Conservation (phyloP, 2,797 vertebrate species). For the Pteropus rufus region DNA sequence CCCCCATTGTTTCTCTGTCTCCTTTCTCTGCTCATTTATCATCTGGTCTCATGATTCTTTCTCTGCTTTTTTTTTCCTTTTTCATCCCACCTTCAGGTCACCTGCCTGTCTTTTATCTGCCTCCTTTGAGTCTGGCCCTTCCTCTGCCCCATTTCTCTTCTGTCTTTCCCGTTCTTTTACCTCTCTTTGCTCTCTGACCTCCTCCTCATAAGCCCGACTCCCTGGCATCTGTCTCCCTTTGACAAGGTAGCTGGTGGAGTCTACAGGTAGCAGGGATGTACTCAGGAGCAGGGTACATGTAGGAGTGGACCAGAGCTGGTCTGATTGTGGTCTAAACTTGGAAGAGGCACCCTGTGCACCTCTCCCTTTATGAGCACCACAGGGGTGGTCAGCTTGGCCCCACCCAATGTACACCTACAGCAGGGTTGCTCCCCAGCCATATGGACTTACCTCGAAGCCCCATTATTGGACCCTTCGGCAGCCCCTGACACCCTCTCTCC, state of each 20-base stretch:
- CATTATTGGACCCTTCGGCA: background rate
- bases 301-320: no score
- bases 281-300: background rate
- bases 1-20: accelerated
- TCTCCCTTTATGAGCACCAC: background rate
- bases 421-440: background rate
- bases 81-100: background rate
- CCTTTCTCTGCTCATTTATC: background rate
- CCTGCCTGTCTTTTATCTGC: background rate
- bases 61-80: background rate
- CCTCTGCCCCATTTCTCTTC: background rate
- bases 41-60: background rate
- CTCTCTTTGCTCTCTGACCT: background rate
- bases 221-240: background rate
- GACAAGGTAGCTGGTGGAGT: background rate
- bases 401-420: accelerated
- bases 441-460: background rate
- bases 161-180: background rate
- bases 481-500: background rate
- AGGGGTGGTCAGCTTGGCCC: background rate
- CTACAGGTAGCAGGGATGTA: background rate
- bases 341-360: accelerated
- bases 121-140: background rate
- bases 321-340: background rate
- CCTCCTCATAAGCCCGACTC: background rate